Conservation (phyloP, 2,888 invertebrate genomes). For the Trypoxylon attenuatum region DNA sequence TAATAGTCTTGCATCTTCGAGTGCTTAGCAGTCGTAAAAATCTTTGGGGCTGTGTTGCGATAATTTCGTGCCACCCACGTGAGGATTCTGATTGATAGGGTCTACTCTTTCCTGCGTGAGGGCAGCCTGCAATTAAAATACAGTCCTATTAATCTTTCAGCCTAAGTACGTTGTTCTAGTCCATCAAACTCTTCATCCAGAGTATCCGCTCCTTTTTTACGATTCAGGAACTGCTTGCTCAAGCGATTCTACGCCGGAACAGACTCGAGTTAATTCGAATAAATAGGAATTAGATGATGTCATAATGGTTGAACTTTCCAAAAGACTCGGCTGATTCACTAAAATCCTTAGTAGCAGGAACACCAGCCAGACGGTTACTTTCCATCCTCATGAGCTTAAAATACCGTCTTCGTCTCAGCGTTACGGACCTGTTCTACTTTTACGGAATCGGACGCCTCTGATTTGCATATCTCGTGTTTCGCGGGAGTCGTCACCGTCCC, state of each 20-base stretch:
- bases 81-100: conserved; percentile 1
- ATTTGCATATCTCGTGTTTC: too few relatives aligned
- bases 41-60: neutral
- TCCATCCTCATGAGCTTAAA: too few relatives aligned
- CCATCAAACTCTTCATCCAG: neutral
- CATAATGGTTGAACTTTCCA: neutral
- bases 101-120: neutral
- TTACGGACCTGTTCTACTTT: too few relatives aligned
- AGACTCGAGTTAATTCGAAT: neutral
- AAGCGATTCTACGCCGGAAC: neutral
- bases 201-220: neutral
- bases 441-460: too few relatives aligned
- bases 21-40: neutral
- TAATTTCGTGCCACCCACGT: conserved; percentile 18
- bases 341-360: too few relatives aligned
- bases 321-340: too few relatives aligned
- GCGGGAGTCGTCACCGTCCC: neutral
- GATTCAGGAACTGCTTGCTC: neutral
- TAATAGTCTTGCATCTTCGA: neutral
- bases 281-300: neutral
- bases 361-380: too few relatives aligned
- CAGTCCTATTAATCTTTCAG: neutral
- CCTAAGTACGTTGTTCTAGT: neutral
- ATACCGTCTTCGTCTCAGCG: too few relatives aligned
- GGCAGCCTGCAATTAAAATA: neutral